A percentile compares a stretch with the other conserved stretches of the same genome.
Evolutionary conservation across 2,797 vertebrate genomes (phyloP).

Genomic region (Triplophysa yarkandensis): DNA sequence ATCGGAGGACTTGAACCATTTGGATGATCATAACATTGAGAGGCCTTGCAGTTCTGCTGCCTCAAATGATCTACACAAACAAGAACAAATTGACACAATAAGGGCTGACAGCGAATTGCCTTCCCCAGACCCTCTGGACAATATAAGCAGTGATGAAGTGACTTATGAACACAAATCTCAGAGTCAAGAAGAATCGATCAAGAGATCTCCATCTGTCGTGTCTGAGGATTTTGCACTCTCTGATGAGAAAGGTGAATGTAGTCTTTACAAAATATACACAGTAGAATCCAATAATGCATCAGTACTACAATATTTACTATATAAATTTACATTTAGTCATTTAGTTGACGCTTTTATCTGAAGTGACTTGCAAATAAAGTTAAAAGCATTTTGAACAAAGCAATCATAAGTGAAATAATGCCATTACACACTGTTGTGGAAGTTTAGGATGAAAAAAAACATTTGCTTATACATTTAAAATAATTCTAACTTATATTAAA

Average conservation of each 20-base stretch:
- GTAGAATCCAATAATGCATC: no score
- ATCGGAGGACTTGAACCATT: not conserved
- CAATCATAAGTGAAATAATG: no score
- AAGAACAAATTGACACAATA: not conserved
- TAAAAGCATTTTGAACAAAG: no score
- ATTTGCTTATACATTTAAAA: no score
- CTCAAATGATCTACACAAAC: constrained; percentile 2
- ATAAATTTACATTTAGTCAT: no score
- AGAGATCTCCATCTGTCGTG: constrained; percentile 1
- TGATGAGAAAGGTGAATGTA: constrained; percentile 18
- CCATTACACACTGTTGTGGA: no score
- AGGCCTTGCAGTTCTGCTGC: constrained; percentile 12
- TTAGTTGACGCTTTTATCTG: no score
- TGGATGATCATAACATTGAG: not conserved
- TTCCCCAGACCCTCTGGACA: not conserved
- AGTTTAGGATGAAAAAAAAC: no score
- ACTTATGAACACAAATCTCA: not conserved
- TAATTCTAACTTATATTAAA: no score
- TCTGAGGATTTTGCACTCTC: not conserved
- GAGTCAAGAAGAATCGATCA: not conserved
- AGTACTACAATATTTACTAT: no score
- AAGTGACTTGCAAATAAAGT: no score
- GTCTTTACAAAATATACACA: not conserved
- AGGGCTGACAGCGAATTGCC: not conserved
- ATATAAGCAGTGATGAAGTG: not conserved